phyloP scores from a whole-genome alignment of 2,888 invertebrate species.

The Drosophila leonis region DNA sequence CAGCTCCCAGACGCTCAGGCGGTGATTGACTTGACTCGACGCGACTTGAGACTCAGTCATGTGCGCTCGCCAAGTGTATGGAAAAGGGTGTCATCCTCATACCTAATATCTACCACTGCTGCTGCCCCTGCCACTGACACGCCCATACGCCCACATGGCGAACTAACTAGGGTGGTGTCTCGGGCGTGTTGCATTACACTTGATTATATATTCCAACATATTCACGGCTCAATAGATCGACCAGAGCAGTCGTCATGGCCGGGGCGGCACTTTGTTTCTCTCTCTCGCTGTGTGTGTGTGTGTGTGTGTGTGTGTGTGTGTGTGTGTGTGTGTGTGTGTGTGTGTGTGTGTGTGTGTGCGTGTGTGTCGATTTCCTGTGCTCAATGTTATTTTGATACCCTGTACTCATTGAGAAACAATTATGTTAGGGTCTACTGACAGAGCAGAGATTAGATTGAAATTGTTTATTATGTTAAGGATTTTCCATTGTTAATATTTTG shows the following conservation, averaged over 20 bases:
- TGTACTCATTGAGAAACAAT: not conserved
- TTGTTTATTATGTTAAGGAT: too few relatives aligned
- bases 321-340: slow-evolving; percentile 27
- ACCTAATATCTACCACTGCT: not conserved
- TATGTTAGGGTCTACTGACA: not conserved
- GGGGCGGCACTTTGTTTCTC: slow-evolving; percentile 20
- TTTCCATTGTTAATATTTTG: not conserved
- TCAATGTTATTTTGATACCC: slow-evolving; percentile 19
- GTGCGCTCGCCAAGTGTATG: slow-evolving; percentile 35
- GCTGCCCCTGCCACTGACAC: not conserved
- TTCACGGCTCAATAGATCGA: slow-evolving; percentile 79
- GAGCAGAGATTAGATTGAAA: too few relatives aligned
- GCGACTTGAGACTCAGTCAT: slow-evolving; percentile 62
- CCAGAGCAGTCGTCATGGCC: slow-evolving; percentile 53
- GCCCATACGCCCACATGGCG: slow-evolving; percentile 1
- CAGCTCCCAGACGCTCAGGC: slow-evolving; percentile 14
- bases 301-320: not conserved
- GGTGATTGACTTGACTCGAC: slow-evolving; percentile 39
- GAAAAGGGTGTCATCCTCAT: slow-evolving; percentile 50
- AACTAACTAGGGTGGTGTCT: slow-evolving; percentile 21
- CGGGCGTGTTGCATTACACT: slow-evolving; percentile 69
- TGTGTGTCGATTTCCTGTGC: slow-evolving; percentile 55
- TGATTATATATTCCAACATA: slow-evolving; percentile 81
- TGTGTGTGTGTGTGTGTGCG: not conserved
- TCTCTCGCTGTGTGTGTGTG: slow-evolving; percentile 25